These are phyloP conservation scores for Ophiothrix spiculata DNA, from an alignment of 35 echinoderm and acorn worm genomes.

Conservation along the genomic window DNA sequence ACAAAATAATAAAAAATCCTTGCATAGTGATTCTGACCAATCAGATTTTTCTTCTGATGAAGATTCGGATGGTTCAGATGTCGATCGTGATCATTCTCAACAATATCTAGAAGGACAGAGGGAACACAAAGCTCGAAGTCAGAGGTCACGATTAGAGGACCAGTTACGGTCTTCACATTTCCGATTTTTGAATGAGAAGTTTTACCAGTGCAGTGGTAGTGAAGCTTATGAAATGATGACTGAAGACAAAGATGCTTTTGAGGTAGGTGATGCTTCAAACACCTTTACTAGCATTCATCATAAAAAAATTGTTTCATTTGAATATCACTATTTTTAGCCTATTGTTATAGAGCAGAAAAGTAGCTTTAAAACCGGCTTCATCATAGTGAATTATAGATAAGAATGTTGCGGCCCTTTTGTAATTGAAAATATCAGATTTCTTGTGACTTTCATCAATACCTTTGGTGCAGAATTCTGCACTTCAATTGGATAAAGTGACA, in stretches of 20 bases:
- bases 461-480: too few relatives aligned
- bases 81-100: background rate
- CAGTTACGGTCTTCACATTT: slow-evolving; percentile 75
- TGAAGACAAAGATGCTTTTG: slow-evolving; percentile 57
- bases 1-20: background rate
- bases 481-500: too few relatives aligned
- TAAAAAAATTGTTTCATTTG: too few relatives aligned
- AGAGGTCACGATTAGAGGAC: slow-evolving; percentile 38
- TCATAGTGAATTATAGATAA: too few relatives aligned
- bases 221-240: slow-evolving; percentile 63
- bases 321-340: too few relatives aligned
- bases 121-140: background rate
- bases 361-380: too few relatives aligned
- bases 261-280: too few relatives aligned
- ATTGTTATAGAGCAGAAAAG: too few relatives aligned
- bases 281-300: too few relatives aligned
- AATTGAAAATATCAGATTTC: too few relatives aligned
- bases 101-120: background rate
- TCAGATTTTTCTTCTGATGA: background rate
- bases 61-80: background rate
- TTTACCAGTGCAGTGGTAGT: slow-evolving; percentile 67
- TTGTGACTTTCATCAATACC: too few relatives aligned
- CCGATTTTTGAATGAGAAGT: slow-evolving; percentile 81
- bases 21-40: background rate
- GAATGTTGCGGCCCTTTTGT: too few relatives aligned